Evolutionary conservation across 2,113 vertebrate genomes (phyloP), one percentile per base, ranked within the genome.

Genomic region (Mastomys coucha): DNA sequence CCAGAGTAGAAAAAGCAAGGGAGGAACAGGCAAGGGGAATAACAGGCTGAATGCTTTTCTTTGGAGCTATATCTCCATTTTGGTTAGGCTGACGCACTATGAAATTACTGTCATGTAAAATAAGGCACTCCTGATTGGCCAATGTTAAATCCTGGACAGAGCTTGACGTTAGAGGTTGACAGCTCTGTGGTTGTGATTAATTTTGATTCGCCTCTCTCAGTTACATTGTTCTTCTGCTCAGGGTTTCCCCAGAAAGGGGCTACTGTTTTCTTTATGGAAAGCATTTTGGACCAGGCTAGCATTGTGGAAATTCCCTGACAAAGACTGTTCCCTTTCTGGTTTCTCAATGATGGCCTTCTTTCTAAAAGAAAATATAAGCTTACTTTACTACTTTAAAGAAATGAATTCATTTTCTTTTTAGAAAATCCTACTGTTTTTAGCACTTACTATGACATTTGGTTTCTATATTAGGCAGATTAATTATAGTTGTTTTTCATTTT

Each of bases 301-400:
- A 70, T 70, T 88, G 85, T 70, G 65, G 85, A 87, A 87, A 87
- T 73, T 88, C 49, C 85, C 85, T 88, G 33, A 70, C 49, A n/a
- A 22, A 20, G 49, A 53, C 33, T 72, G 65, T n/a, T 70, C 85
- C 85, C 20, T 72, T 72, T 88, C 49, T 56, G 49, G 14, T 75
- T 24, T 89, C 69, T 73, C 51, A 73, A 17, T 42, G 20, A 73
- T 58, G 69, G 36, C 4, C 20, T 75, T 39, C 33, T 58, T 56
- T 28, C 69, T 53, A 42, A 28, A 63, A 94, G 39, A 80, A 53
- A 89, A 81, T 31, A 84, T 36, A 85, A 70, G 60, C 63, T 93
- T 88, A 76, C 81, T 95, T 95, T 90, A 33, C 42, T 76, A 80
- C 33, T 80, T 85, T 28, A 96, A 53, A 88, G 51, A 63, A 87